Evolutionary conservation across 2,113 vertebrate species (phyloP).

Genomic region (Sigmodon hispidus): DNA sequence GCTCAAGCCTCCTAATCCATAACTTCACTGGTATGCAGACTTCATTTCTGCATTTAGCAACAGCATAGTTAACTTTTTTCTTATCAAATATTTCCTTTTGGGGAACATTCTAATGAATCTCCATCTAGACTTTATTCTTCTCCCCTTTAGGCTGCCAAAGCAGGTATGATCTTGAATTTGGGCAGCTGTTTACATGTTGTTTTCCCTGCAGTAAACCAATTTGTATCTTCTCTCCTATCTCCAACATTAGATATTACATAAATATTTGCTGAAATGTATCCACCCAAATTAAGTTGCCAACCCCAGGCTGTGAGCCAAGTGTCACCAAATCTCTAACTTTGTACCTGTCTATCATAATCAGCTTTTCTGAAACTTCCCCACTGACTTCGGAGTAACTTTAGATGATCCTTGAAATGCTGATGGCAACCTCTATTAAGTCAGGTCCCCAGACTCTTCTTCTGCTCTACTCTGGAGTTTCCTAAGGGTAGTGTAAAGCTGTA

Average conservation of each 20-base stretch:
- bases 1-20: background rate
- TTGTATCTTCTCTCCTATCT: background rate
- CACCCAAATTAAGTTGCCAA: background rate
- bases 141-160: background rate
- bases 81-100: background rate
- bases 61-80: background rate
- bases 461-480: background rate
- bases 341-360: background rate
- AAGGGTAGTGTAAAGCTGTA: background rate
- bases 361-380: constrained; percentile 30
- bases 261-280: constrained; percentile 26
- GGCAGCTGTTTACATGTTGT: background rate
- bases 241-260: background rate
- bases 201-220: background rate
- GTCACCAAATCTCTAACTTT: constrained; percentile 30
- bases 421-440: background rate
- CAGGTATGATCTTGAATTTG: constrained; percentile 30
- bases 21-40: background rate
- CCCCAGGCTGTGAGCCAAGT: constrained; percentile 32
- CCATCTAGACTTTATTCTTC: background rate
- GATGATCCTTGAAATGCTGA: background rate
- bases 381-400: constrained; percentile 46
- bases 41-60: background rate
- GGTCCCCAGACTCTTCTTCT: background rate
- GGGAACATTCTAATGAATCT: background rate